Percentiles rank a stretch among this genome's conserved stretches.
phyloP scores from a whole-genome alignment of 2,888 invertebrate species.

The Ptilodon capucinus region DNA sequence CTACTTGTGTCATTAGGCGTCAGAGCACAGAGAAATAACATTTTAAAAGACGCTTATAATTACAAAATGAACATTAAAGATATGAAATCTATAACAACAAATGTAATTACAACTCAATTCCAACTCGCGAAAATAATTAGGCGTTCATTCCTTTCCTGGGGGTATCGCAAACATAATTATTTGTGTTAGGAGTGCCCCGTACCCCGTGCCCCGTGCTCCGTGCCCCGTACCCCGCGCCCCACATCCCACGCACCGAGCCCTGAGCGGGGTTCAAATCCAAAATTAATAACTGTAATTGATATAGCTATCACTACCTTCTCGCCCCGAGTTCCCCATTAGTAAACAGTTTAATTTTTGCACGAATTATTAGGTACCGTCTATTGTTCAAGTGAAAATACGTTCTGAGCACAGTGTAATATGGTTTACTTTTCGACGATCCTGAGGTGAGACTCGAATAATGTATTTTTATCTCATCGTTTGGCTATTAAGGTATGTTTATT shows the following conservation, averaged over 20 bases:
- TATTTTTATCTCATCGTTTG: too few relatives aligned
- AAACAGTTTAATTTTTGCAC: slow-evolving; percentile 31
- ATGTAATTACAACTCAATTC: background rate
- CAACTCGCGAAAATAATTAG: background rate
- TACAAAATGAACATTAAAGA: background rate
- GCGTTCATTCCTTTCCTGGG: background rate
- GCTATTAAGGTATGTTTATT: too few relatives aligned
- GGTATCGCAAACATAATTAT: background rate
- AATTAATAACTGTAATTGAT: slow-evolving; percentile 42
- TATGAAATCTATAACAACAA: background rate
- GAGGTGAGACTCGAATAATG: too few relatives aligned
- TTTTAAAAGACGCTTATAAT: background rate
- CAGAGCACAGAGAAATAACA: too few relatives aligned
- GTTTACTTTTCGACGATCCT: too few relatives aligned
- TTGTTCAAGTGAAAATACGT: background rate
- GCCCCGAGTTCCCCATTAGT: slow-evolving; percentile 25
- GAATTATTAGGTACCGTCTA: slow-evolving; percentile 19
- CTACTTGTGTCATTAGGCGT: too few relatives aligned
- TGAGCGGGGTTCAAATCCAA: slow-evolving; percentile 27
- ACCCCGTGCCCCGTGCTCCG: too few relatives aligned
- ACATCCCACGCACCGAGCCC: too few relatives aligned
- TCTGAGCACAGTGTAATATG: too few relatives aligned
- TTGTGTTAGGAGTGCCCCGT: slow-evolving; percentile 13
- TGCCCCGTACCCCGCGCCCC: too few relatives aligned
- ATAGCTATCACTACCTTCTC: slow-evolving; percentile 20